Evolutionary conservation across 2,888 invertebrate species (phyloP), one percentile per base, ranked within the genome.

Genomic region (Dynastes maya): DNA sequence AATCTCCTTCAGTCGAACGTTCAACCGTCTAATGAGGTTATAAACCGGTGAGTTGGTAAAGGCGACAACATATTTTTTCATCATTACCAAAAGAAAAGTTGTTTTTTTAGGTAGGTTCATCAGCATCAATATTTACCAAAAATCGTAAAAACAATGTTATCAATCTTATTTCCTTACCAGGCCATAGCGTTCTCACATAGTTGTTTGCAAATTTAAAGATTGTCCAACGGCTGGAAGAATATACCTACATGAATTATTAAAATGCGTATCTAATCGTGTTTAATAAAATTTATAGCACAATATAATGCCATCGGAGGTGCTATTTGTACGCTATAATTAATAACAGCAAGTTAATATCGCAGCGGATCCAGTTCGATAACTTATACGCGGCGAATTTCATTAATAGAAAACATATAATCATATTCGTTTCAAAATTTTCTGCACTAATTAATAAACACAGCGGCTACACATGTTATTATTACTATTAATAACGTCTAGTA

Each of bases 361-460:
- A 8, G 2, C 45, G 27, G 27, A 45, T 61, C 58, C 58, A 29
- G 72, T 72, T 58, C 61, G 13, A 58, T 58, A 71, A 70, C 53
- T 51, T 68, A 68, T 3, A 2, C 65, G 65, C 27, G 11, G 45
- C 45, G n/a, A 16, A 67, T 45, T 22, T 29, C 67, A 58, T 58
- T 72, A 72, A 58, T 72, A 55, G 72, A 72, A 72, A 67, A 58
- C 58, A 40, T 51, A 49, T 68, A 72, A 55, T 71, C 58, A 40
- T 45, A 45, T 55, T 32, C 40, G 55, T 58, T 72, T 58, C 58
- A 29, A 77, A 77, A 77, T 77, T 78, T 78, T 78, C 74, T 76
- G 78, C 75, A 76, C 78, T 68, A 78, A 70, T 78, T 78, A 76
- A 68, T 76, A 78, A 75, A 78, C 76, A 78, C 76, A 78, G 76